Evolutionary conservation across 2,888 invertebrate species (phyloP), one percentile per base, ranked within the genome.

Genomic region (Bellardia pandia): DNA sequence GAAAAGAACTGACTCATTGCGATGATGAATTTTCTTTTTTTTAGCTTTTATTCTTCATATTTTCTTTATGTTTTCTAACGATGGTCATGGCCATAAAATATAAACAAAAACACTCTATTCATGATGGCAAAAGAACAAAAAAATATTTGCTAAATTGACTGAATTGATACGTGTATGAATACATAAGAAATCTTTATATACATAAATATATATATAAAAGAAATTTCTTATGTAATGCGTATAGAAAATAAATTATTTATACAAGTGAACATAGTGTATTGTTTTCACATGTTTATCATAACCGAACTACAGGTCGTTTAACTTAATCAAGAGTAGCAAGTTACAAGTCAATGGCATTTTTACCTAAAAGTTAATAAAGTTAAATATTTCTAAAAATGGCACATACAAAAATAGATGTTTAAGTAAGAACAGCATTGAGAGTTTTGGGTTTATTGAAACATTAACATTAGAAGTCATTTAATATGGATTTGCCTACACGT

Each of bases 21-120:
- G 56, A 23, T 56, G 40, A 72, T 74, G 58, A 42, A 74, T 58
- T 58, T 42, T 45, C 0, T 45, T 74, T 74, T 58, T 40, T 30
- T 56, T 53, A 37, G 40, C 9, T 40, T 40, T 72, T 40, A 37
- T 56, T 72, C 16, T 72, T 56, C 40, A 72, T 23, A n/a, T 58
- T 30, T 58, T 11, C 58, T 30, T 58, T 58, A 30, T 58, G 23
- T 58, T 58, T 58, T 30, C 30, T 30, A 13, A 58, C 58, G 13
- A 58, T 58, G 58, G 30, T 30, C 58, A 58, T 30, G 58, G 58
- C 30, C 23, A 33, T 58, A 58, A 58, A 30, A 11, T 30, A 33
- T 30, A 58, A 58, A 58, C 11, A 58, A 58, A 37, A 58, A 58
- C 30, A 58, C 30, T 30, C 33, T 58, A 58, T 56, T 23, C 56